phyloP scores from a whole-genome alignment of 1,140 invertebrate genomes.

The Pissodes strobi region DNA sequence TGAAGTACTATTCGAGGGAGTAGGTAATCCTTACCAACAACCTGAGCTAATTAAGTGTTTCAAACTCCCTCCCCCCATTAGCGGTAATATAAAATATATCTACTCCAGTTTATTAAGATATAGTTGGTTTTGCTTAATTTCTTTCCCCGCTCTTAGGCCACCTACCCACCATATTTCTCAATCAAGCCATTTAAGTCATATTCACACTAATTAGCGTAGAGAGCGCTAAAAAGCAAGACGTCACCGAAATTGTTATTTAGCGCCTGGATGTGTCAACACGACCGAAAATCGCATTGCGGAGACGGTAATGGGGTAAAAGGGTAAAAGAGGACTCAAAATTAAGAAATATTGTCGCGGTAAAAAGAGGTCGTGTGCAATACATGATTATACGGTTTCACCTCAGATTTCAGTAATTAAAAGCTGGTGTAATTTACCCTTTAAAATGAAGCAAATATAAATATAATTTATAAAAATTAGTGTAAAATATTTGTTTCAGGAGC shows the following conservation, averaged over 20 bases:
- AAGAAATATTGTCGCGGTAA: slow-evolving; percentile 26
- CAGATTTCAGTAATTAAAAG: background rate
- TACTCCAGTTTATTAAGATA: slow-evolving; percentile 16
- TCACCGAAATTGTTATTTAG: slow-evolving; percentile 35
- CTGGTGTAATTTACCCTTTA: too few species aligned
- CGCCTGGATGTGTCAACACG: slow-evolving; percentile 33
- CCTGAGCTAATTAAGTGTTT: too few species aligned
- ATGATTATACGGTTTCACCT: background rate
- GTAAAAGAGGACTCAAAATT: slow-evolving; percentile 29
- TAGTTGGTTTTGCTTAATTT: slow-evolving; percentile 19
- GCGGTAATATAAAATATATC: too few species aligned
- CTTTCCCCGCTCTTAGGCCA: slow-evolving; percentile 14
- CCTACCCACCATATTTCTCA: slow-evolving; percentile 25
- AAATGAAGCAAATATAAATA: too few species aligned
- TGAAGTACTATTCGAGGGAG: too few species aligned
- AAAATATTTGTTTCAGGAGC: slow-evolving; percentile 38
- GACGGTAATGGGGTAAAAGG: slow-evolving; percentile 29
- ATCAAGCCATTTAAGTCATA: slow-evolving; percentile 31
- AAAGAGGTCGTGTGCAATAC: slow-evolving; percentile 16
- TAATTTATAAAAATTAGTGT: too few species aligned
- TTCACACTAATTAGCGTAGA: slow-evolving; percentile 32
- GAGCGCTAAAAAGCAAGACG: slow-evolving; percentile 35
- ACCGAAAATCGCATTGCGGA: slow-evolving; percentile 33
- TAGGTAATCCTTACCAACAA: too few species aligned
- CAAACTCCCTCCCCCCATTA: too few species aligned